A percentile compares a stretch with the other conserved stretches of the same genome.
Evolutionary conservation across 92 coral and sea anemone genomes (phyloP).

Genomic region (Montipora capitata): DNA sequence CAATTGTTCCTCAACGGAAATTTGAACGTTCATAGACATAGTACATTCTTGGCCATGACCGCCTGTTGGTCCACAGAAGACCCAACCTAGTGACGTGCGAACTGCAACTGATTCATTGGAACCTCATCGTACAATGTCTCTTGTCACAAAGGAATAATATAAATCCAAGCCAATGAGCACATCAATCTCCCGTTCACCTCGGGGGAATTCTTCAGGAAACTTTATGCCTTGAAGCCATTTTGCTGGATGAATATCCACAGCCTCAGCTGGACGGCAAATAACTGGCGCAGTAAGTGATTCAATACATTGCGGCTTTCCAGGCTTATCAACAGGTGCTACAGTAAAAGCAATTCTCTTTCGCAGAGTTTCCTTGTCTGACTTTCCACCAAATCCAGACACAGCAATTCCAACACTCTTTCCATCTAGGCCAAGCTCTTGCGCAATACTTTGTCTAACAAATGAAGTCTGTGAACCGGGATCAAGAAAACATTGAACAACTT

Average conservation of each 20-base stretch:
- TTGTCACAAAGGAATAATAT: background rate
- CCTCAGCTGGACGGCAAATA: constrained; percentile 45
- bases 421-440: too few species aligned
- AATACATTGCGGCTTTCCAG: constrained; percentile 29
- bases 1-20: background rate
- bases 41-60: constrained; percentile 26
- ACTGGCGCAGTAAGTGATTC: constrained; percentile 59
- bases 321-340: constrained; percentile 51
- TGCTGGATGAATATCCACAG: background rate
- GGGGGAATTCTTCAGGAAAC: too few species aligned
- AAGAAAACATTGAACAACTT: too few species aligned
- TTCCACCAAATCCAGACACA: constrained; percentile 30
- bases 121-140: too few species aligned
- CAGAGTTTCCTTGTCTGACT: background rate
- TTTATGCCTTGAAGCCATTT: too few species aligned
- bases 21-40: constrained; percentile 32
- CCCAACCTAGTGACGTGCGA: too few species aligned
- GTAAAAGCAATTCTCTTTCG: constrained; percentile 18
- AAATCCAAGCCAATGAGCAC: too few species aligned
- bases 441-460: too few species aligned
- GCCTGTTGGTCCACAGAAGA: too few species aligned
- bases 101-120: too few species aligned
- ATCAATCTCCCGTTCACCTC: too few species aligned
- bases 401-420: constrained; percentile 14
- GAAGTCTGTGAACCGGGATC: too few species aligned